phyloP scores from a whole-genome alignment of 2,888 invertebrate species.

The Tupiocoris notatus region DNA sequence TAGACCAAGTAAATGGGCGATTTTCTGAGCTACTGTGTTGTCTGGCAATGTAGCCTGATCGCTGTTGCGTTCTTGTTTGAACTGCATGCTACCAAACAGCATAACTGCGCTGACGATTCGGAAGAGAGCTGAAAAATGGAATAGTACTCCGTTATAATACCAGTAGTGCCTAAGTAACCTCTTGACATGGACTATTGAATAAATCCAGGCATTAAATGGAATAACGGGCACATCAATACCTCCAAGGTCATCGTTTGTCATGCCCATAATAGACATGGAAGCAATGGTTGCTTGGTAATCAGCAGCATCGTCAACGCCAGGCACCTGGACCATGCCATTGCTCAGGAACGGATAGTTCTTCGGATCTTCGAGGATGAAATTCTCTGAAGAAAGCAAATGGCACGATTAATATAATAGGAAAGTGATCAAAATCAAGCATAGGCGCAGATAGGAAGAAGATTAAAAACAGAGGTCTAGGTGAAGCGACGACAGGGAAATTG shows the following conservation, averaged over 20 bases:
- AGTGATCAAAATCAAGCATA: no score
- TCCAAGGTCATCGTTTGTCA: constrained; percentile 90
- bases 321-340: constrained; percentile 86
- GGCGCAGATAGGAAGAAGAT: no score
- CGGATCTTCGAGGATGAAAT: constrained; percentile 93
- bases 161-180: no score
- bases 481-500: no score
- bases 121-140: constrained; percentile 71
- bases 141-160: no score
- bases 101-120: constrained; percentile 93
- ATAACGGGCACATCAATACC: no score
- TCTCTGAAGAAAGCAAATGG: constrained; percentile 62
- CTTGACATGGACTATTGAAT: no score
- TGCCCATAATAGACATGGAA: constrained; percentile 99
- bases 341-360: constrained; percentile 91
- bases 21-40: constrained; percentile 98
- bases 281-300: constrained; percentile 94
- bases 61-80: constrained; percentile 95
- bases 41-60: constrained; percentile 98
- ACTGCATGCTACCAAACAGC: constrained; percentile 97
- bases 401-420: not conserved
- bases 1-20: constrained; percentile 90
- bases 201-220: no score
- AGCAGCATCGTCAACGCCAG: constrained; percentile 86
- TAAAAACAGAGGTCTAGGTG: no score